These are phyloP conservation scores for Poeciliopsis turneri DNA, from an alignment of 2,797 vertebrate species.

Conservation along the genomic window DNA sequence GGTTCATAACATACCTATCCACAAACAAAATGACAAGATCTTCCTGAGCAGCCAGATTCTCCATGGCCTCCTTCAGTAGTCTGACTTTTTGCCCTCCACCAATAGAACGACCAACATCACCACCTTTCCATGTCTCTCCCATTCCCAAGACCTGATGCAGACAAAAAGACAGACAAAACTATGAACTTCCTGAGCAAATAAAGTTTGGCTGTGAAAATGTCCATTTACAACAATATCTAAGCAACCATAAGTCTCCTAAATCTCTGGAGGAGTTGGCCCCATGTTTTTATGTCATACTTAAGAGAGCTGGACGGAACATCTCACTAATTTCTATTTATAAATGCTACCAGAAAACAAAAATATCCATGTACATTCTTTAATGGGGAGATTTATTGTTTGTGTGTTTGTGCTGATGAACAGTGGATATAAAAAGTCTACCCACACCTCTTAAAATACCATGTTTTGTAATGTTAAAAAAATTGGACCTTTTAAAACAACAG, in stretches of 20 bases:
- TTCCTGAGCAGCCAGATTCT: constrained; percentile 81
- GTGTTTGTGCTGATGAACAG: background rate
- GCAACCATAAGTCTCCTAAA: background rate
- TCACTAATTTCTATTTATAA: background rate
- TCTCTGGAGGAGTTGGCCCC: background rate
- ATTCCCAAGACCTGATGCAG: constrained; percentile 88
- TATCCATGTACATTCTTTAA: background rate
- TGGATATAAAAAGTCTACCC: background rate
- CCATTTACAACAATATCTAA: background rate
- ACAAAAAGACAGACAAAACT: constrained; percentile 11
- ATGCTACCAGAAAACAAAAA: background rate
- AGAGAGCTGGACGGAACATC: background rate
- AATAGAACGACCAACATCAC: constrained; percentile 87
- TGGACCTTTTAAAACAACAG: background rate
- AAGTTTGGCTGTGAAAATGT: background rate
- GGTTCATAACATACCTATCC: constrained; percentile 84
- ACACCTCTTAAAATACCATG: background rate
- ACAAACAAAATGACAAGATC: constrained; percentile 90
- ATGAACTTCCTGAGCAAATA: background rate
- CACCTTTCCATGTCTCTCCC: constrained; percentile 93
- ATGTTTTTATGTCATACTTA: background rate
- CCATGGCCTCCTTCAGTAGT: constrained; percentile 90
- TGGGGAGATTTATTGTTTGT: background rate
- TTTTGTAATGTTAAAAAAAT: background rate
- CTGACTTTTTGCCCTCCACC: constrained; percentile 97